Percentiles rank a stretch among this genome's conserved stretches.
These are phyloP conservation scores for Cyrtodaria siliqua DNA, from an alignment of 2,888 invertebrate species.

Conservation along the genomic window DNA sequence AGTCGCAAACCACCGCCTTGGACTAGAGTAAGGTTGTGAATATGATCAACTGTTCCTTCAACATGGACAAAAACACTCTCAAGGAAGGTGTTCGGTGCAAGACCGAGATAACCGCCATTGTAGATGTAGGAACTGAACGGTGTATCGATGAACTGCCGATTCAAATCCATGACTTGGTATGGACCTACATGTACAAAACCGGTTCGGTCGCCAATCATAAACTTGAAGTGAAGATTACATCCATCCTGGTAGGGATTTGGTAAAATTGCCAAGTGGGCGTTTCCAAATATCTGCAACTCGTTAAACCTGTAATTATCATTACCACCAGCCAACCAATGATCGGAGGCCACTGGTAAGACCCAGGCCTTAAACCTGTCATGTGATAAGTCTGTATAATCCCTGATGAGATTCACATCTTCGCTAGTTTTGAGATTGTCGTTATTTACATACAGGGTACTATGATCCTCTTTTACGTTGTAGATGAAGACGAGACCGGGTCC, in stretches of 20 bases:
- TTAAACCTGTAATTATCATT: constrained; percentile 71
- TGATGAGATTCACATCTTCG: constrained; percentile 53
- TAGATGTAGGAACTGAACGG: constrained; percentile 78
- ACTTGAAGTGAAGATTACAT: constrained; percentile 67
- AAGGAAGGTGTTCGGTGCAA: constrained; percentile 75
- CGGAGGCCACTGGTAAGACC: constrained; percentile 72
- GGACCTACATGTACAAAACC: constrained; percentile 77
- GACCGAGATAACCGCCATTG: constrained; percentile 72
- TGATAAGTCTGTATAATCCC: constrained; percentile 67
- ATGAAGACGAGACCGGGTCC: constrained; percentile 77
- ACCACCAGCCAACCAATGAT: constrained; percentile 66
- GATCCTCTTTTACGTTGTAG: constrained; percentile 70
- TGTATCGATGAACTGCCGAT: constrained; percentile 71
- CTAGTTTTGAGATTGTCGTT: constrained; percentile 64
- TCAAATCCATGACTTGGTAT: constrained; percentile 73
- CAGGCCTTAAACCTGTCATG: constrained; percentile 78
- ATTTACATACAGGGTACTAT: constrained; percentile 74
- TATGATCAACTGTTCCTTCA: constrained; percentile 75
- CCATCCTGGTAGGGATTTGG: constrained; percentile 66
- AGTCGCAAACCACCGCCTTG: constrained; percentile 70
- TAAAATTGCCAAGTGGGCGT: constrained; percentile 76
- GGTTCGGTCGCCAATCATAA: constrained; percentile 79
- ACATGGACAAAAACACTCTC: constrained; percentile 74
- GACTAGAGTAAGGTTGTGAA: constrained; percentile 76
- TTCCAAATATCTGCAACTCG: constrained; percentile 77